phyloP scores from a whole-genome alignment of 1,140 invertebrate genomes.

The Ceratoteleas bidentatus region DNA sequence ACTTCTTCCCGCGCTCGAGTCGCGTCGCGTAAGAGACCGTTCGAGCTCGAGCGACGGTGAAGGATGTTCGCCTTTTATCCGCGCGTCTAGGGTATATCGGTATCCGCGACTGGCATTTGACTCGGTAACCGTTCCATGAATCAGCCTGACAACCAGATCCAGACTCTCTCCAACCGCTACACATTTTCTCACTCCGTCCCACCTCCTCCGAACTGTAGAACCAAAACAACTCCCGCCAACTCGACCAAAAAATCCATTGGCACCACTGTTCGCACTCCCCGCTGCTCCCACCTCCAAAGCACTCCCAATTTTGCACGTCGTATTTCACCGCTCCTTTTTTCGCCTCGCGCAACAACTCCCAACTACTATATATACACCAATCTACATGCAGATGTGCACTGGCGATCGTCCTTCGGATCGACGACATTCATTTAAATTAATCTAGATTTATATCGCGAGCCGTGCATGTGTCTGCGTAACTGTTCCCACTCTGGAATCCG shows the following conservation, averaged over 20 bases:
- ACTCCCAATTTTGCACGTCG: not conserved
- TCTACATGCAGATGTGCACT: slow-evolving; percentile 68
- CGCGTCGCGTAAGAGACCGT: slow-evolving; percentile 15
- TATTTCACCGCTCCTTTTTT: not conserved
- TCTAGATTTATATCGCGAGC: slow-evolving; percentile 72
- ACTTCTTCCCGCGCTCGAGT: not conserved
- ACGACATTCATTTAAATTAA: slow-evolving; percentile 70
- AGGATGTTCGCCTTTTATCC: slow-evolving; percentile 68
- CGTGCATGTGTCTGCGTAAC: too few species aligned
- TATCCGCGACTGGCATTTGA: slow-evolving; percentile 66
- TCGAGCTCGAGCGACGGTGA: slow-evolving; percentile 61
- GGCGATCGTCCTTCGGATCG: slow-evolving; percentile 67
- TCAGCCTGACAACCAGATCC: slow-evolving; percentile 65
- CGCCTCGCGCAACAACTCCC: slow-evolving; percentile 16
- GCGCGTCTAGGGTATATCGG: slow-evolving; percentile 60
- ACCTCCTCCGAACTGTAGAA: slow-evolving; percentile 16
- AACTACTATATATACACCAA: too few species aligned
- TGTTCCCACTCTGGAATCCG: too few species aligned
- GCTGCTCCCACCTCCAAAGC: too few species aligned
- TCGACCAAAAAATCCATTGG: too few species aligned
- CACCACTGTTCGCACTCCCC: too few species aligned
- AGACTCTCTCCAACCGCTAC: slow-evolving; percentile 3
- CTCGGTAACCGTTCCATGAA: slow-evolving; percentile 67
- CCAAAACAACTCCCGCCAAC: too few species aligned
- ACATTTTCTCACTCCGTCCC: not conserved